phyloP scores from a whole-genome alignment of 2,113 vertebrate genomes.

The Drymodes brunneopygia region DNA sequence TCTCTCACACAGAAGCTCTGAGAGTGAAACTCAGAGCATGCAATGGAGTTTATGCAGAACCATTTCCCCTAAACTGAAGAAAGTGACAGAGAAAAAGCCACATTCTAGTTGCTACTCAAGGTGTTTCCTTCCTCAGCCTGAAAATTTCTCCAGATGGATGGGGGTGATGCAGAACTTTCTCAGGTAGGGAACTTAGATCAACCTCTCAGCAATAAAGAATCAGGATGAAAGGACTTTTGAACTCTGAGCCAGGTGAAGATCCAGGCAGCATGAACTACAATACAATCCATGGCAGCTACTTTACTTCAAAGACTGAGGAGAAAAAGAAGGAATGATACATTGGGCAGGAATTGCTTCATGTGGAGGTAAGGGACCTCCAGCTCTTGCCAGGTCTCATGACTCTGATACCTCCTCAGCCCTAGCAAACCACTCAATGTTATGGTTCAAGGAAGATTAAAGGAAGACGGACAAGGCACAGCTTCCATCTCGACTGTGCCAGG shows the following conservation, averaged over 20 bases:
- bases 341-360: not conserved
- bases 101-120: not conserved
- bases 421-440: not conserved
- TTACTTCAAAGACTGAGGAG: not conserved
- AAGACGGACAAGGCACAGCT: not conserved
- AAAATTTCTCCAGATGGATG: not conserved
- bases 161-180: not conserved
- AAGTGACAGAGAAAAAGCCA: not conserved
- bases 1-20: not conserved
- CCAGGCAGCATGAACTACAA: not conserved
- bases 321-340: not conserved
- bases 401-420: not conserved
- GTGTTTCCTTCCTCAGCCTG: not conserved
- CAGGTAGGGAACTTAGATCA: not conserved
- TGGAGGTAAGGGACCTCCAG: not conserved
- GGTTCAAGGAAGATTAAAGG: not conserved
- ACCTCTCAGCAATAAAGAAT: not conserved
- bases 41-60: not conserved
- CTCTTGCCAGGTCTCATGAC: not conserved
- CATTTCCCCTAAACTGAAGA: not conserved
- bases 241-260: not conserved
- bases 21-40: not conserved
- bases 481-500: not conserved
- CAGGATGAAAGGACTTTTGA: not conserved
- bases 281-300: not conserved